Evolutionary conservation across 2,888 invertebrate genomes (phyloP), one percentile per base, ranked within the genome.

Genomic region (Arenicola marina): DNA sequence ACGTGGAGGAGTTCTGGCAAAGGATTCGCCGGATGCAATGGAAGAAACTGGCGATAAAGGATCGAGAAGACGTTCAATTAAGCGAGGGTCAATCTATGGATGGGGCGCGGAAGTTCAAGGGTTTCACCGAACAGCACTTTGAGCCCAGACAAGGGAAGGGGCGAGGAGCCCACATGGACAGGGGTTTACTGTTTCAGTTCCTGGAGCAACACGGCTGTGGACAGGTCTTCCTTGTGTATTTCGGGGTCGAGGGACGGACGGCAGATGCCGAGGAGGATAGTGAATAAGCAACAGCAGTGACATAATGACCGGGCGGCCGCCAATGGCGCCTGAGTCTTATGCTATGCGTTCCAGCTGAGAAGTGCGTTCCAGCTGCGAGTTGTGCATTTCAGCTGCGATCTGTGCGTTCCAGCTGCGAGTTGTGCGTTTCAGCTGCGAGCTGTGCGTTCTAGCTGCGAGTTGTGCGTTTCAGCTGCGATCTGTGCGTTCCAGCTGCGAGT

Each of bases 1-100:
- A 73, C 54, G 78, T 79, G 70, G 88, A 89, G 70, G 89, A 91
- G 73, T 95, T 91, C 88, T 95, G 94, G 93, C 88, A 88, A 76
- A 85, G 87, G 70, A 83, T 95, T 4, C 90, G 90, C 80, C 85
- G 88, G 29, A 88, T 93, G 89, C 89, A 87, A 70, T 95, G 95
- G 95, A 92, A 95, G 75, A 90, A 89, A 84, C 91, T 95, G 69
- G 85, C 88, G 59, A 84, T 92, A 63, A 90, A 89, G 75, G 89
- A 90, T 78, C 87, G 87, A 59, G 94, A 95, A 84, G 85, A 79
- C 4, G 34, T 55, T 51, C 69, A 79, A n/a, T 72, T 77, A 11
- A 56, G 54, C 4, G 56, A 54, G 29, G 56, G 28, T 4, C 7
- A 56, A 29, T 26, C 56, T 38, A 28, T 53, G 11, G 53, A 53